Evolutionary conservation across 2,113 vertebrate species (phyloP).

Genomic region (Myxocyprinus asiaticus): DNA sequence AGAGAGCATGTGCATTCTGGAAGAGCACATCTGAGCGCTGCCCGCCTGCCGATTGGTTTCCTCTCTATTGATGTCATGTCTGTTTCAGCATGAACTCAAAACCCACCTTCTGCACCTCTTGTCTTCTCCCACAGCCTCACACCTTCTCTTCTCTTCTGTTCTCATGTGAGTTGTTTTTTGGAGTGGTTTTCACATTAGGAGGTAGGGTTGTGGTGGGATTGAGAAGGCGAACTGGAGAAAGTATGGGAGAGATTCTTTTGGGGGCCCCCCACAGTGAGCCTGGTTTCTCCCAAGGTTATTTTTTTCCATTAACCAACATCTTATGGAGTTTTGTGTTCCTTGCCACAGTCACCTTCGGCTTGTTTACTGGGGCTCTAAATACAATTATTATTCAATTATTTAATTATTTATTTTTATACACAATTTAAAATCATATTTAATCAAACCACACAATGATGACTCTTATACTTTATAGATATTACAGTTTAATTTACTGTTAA

Average conservation of each 20-base stretch:
- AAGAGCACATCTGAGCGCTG: slow-evolving; percentile 12
- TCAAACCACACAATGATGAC: too few relatives aligned
- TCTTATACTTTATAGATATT: too few relatives aligned
- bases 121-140: too few relatives aligned
- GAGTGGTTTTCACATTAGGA: slow-evolving; percentile 5
- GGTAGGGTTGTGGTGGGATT: not conserved
- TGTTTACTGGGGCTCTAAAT: too few relatives aligned
- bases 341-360: too few relatives aligned
- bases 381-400: too few relatives aligned
- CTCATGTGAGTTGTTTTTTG: not conserved
- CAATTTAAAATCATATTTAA: too few relatives aligned
- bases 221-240: not conserved
- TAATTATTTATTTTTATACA: too few relatives aligned
- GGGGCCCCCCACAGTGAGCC: slow-evolving; percentile 22
- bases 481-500: too few relatives aligned
- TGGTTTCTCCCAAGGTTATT: not conserved
- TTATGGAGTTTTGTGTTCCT: too few relatives aligned
- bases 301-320: too few relatives aligned
- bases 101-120: not conserved
- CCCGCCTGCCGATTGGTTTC: not conserved
- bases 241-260: slow-evolving; percentile 4
- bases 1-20: slow-evolving; percentile 20
- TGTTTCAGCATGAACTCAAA: slow-evolving; percentile 18
- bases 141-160: not conserved
- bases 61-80: not conserved